phyloP scores from a whole-genome alignment of 1,140 invertebrate species.

The Cotesia vestalis region DNA sequence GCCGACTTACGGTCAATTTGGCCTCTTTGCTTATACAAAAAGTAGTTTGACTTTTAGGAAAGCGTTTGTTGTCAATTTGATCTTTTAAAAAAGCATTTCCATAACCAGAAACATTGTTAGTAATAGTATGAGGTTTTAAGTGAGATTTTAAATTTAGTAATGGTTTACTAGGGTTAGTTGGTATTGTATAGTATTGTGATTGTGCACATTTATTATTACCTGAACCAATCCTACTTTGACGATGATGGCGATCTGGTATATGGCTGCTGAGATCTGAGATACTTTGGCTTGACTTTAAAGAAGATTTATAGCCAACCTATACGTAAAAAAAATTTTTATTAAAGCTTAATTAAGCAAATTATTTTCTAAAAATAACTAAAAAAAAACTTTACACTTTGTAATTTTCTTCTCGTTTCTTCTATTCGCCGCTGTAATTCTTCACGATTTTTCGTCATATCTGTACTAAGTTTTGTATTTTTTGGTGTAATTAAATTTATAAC shows the following conservation, averaged over 20 bases:
- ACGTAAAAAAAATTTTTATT: conserved; percentile 18
- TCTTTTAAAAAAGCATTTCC: conserved; percentile 52
- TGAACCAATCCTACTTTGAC: conserved; percentile 55
- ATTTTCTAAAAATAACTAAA: not conserved
- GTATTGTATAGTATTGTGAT: conserved; percentile 57
- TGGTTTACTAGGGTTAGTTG: conserved; percentile 58
- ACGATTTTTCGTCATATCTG: conserved; percentile 76
- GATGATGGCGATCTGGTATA: conserved; percentile 68
- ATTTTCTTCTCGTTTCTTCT: conserved; percentile 85
- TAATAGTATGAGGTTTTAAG: conserved; percentile 51
- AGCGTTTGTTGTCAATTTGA: conserved; percentile 47
- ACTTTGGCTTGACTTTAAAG: conserved; percentile 83
- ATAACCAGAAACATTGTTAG: conserved; percentile 55
- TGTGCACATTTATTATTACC: conserved; percentile 56
- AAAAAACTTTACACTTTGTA: conserved; percentile 81
- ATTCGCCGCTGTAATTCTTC: conserved; percentile 86
- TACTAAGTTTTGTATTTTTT: conserved; percentile 68
- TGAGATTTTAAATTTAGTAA: conserved; percentile 54
- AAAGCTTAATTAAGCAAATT: not conserved
- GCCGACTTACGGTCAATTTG: conserved; percentile 47
- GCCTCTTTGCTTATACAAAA: conserved; percentile 52
- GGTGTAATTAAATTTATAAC: conserved; percentile 65
- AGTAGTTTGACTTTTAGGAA: conserved; percentile 57
- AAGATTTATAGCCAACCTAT: conserved; percentile 78
- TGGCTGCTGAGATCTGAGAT: conserved; percentile 77